Conservation (phyloP, 2,888 invertebrate species). For the Melitaea athalia region DNA sequence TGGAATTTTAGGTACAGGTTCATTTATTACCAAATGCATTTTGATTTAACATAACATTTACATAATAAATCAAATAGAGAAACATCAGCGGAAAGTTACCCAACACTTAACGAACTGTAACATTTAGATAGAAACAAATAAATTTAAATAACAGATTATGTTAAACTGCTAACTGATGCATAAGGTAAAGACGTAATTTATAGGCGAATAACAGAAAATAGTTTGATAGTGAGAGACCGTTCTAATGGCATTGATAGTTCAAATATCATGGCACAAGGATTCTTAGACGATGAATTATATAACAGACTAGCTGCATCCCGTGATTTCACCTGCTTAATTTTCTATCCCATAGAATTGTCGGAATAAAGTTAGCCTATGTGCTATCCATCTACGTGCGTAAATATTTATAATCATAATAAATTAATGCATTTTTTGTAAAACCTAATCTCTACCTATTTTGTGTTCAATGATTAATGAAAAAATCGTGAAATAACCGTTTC, state of each 20-base stretch:
- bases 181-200: conserved; percentile 31
- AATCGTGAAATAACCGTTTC: too few relatives aligned
- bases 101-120: not conserved
- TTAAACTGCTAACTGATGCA: conserved; percentile 19
- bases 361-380: too few relatives aligned
- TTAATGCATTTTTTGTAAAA: too few relatives aligned
- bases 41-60: not conserved
- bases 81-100: not conserved
- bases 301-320: not conserved
- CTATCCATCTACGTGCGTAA: too few relatives aligned
- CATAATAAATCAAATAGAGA: not conserved
- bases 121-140: conserved; percentile 15
- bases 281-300: conserved; percentile 11
- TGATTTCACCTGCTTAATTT: too few relatives aligned
- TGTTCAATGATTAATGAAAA: too few relatives aligned
- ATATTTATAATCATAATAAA: too few relatives aligned
- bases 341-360: too few relatives aligned
- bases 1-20: too few relatives aligned
- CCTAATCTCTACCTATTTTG: too few relatives aligned
- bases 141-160: conserved; percentile 20
- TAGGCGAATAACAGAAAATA: conserved; percentile 38
- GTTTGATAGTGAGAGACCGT: conserved; percentile 41
- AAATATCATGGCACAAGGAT: conserved; percentile 47
- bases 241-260: conserved; percentile 59
- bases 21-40: too few relatives aligned